A percentile compares a stretch with the other conserved stretches of the same genome.
Evolutionary conservation across 2,888 invertebrate species (phyloP).

Genomic region (Macropis europaea): DNA sequence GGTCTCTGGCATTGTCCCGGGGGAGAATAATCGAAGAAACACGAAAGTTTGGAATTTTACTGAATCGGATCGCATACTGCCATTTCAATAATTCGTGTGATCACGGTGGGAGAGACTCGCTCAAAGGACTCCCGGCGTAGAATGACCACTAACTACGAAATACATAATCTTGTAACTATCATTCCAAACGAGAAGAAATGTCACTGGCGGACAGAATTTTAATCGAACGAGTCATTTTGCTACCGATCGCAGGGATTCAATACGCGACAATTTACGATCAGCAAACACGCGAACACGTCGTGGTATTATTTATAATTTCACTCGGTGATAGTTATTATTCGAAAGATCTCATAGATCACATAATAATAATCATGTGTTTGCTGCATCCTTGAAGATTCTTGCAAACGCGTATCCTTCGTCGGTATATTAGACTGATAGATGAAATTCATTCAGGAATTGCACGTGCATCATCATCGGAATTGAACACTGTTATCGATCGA

Average conservation of each 20-base stretch:
- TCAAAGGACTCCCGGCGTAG: slow-evolving; percentile 69
- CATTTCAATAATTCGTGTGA: slow-evolving; percentile 63
- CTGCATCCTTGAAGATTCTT: slow-evolving; percentile 10
- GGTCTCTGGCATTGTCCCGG: too few species aligned
- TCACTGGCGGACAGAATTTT: slow-evolving; percentile 50
- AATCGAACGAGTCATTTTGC: slow-evolving; percentile 58
- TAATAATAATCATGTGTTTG: slow-evolving; percentile 18
- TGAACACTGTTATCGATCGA: slow-evolving; percentile 48
- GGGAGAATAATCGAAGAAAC: too few species aligned
- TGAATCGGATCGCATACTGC: slow-evolving; percentile 69
- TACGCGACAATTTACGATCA: slow-evolving; percentile 28
- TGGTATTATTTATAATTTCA: slow-evolving; percentile 4
- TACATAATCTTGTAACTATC: slow-evolving; percentile 65
- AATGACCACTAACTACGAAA: slow-evolving; percentile 72
- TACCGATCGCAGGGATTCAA: slow-evolving; percentile 54
- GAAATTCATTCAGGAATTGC: slow-evolving; percentile 60
- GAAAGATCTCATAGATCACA: not conserved
- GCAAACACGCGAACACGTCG: slow-evolving; percentile 9
- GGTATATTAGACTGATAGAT: slow-evolving; percentile 46
- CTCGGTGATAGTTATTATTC: not conserved
- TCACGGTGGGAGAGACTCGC: slow-evolving; percentile 68
- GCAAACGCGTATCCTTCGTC: slow-evolving; percentile 21
- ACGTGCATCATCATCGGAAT: slow-evolving; percentile 60
- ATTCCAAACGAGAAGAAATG: slow-evolving; percentile 47
- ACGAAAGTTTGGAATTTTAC: slow-evolving; percentile 50